Base-by-base conservation (phyloP, 2,113 vertebrate genomes). In the Fregata magnificens region DNA sequence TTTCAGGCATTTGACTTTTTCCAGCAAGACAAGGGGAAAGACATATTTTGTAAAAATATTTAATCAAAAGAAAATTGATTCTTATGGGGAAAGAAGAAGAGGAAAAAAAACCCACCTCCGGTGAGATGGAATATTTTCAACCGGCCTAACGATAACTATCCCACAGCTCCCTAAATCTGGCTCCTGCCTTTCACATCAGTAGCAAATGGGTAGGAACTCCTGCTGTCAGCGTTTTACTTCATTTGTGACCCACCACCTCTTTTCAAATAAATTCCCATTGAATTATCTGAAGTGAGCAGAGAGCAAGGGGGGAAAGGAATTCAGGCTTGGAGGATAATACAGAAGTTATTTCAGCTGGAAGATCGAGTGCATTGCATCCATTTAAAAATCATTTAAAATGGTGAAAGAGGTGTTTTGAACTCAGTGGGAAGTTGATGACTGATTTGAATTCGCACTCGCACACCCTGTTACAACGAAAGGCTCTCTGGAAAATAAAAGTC, bases 341-440 rank as follows among this genome's bases (percentile, higher is more conserved):
- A 29, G 83, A 72, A 95, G 73, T 95, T 91, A 95, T 96, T 97
- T 85, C 94, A 85, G 94, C 89, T 95, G 93, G 89, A 93, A 95
- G 96, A 94, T 87, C 16, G 59, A 96, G 91, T 72, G 83, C 62
- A 65, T 85, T 58, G 13, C 89, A 87, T 79, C 91, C 95, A 89
- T 95, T 97, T 97, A 95, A 96, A 97, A 96, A 87, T 69, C 84
- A 92, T 97, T 97, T 95, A 42, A 95, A 91, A 87, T 28, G 53
- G 89, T 58, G 45, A 79, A 82, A 91, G 88, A 89, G 81, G 83
- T 79, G 91, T 73, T 92, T 56, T 65, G 77, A 85, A 85, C 88
- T 76, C 94, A 61, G 96, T 67, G 77, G 94, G 95, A 91, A 95
- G 94, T 10, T 85, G 94, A 95, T 96, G 93, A 56, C 77, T 97